Base-by-base conservation (phyloP, 2,888 invertebrate species). In the Oscheius sp. region DNA sequence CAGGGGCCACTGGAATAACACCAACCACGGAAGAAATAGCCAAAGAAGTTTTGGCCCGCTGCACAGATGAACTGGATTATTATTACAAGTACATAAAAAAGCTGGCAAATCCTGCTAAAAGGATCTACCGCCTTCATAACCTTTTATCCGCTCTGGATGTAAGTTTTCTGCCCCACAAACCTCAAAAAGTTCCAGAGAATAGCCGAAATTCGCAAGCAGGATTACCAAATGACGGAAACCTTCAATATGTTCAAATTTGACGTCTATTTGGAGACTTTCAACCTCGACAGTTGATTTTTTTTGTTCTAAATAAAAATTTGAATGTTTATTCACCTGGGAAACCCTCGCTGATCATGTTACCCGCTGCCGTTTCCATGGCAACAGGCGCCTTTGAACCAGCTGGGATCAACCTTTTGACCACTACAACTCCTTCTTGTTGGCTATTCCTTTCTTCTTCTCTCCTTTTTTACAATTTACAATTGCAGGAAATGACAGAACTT, bases 201-300 rank as follows among this genome's bases (percentile, higher is more conserved):
- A 18, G 49, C 66, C 2, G 29, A 49, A 27, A 25, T 66, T 16
- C n/a, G 52, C 1, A 66, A 52, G 21, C 66, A 66, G 52, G 66
- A 66, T 29, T 25, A 27, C 29, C 66, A 52, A 5, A 52, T 49
- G 52, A 21, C 49, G n/a, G 25, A 52, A 25, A 27, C 27, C 18
- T 66, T 66, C 21, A 35, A 66, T 29, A 29, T 66, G 6, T 66
- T 49, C 66, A 66, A 66, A 49, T 25, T 52, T 16, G 66, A 66
- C 21, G 52, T 66, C 16, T 52, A 66, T 49, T 35, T 66, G 18
- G 23, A 16, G 13, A 41, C 18, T 23, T 64, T 64, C 21, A 64
- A 9, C 35, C 35, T 35, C 3, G 35, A 35, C 35, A 35, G 35
- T 9, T 35, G 35, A 35, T 6, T 35, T 35, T 18, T 29, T 18